These are phyloP conservation scores for Pammene aurita DNA, from an alignment of 2,888 invertebrate genomes.

Conservation along the genomic window DNA sequence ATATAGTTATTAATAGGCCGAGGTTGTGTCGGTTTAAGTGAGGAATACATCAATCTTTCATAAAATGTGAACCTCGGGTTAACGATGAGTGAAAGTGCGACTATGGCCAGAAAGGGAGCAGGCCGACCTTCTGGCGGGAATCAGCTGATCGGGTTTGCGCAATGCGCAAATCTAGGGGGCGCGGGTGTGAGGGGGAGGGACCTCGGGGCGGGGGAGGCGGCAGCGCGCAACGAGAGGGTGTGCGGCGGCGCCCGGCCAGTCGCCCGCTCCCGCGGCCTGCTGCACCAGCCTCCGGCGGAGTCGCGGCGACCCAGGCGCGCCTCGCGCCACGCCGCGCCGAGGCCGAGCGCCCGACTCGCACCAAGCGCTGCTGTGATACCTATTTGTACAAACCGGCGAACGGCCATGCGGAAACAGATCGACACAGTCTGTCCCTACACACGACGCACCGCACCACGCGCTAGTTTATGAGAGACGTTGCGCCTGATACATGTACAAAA, in stretches of 20 bases:
- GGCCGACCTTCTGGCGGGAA: slow-evolving; percentile 79
- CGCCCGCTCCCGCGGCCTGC: slow-evolving; percentile 54
- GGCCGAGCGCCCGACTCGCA: slow-evolving; percentile 46
- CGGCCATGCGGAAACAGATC: slow-evolving; percentile 61
- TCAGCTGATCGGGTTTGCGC: slow-evolving; percentile 82
- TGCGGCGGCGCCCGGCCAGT: slow-evolving; percentile 67
- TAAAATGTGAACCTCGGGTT: slow-evolving; percentile 36
- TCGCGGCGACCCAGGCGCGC: slow-evolving; percentile 54
- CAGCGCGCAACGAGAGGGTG: slow-evolving; percentile 54
- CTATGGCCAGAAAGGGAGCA: slow-evolving; percentile 54
- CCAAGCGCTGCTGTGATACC: slow-evolving; percentile 60
- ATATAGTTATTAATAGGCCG: not conserved
- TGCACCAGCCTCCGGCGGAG: slow-evolving; percentile 46
- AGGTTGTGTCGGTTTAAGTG: slow-evolving; percentile 5
- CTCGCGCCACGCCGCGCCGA: slow-evolving; percentile 48
- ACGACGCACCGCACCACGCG: slow-evolving; percentile 53
- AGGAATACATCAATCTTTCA: slow-evolving; percentile 30
- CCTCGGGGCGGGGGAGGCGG: slow-evolving; percentile 46
- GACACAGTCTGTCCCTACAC: slow-evolving; percentile 45
- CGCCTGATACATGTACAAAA: slow-evolving; percentile 68
- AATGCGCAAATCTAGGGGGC: slow-evolving; percentile 78
- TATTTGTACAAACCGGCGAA: slow-evolving; percentile 55
- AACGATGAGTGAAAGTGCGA: slow-evolving; percentile 58
- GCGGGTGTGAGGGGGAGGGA: slow-evolving; percentile 50
- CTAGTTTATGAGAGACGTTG: slow-evolving; percentile 70